These are phyloP conservation scores for Ophion ellenae DNA, from an alignment of 2,888 invertebrate genomes.

Conservation along the genomic window DNA sequence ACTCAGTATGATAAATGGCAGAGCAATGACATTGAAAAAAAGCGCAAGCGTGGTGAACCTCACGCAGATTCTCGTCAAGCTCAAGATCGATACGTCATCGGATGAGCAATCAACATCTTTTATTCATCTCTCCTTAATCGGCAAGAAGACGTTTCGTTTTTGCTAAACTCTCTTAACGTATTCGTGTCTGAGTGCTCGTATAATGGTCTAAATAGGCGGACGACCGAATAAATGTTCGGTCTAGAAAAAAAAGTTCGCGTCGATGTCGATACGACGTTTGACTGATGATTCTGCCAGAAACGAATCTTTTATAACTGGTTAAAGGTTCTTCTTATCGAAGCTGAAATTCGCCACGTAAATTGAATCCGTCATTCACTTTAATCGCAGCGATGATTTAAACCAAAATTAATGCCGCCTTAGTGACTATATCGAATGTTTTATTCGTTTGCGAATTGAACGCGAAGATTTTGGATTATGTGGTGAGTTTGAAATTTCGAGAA, in stretches of 20 bases:
- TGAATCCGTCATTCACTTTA: slow-evolving; percentile 27
- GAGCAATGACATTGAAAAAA: slow-evolving; percentile 34
- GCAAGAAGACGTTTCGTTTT: slow-evolving; percentile 11
- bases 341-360: slow-evolving; percentile 5
- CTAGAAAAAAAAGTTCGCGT: background rate
- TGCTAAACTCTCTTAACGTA: background rate
- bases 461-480: background rate
- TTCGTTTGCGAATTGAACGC: background rate
- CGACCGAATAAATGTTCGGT: background rate
- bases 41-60: background rate
- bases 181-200: slow-evolving; percentile 22
- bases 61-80: slow-evolving; percentile 34
- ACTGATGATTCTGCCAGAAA: slow-evolving; percentile 24
- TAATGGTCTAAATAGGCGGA: slow-evolving; percentile 24
- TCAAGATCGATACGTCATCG: slow-evolving; percentile 50
- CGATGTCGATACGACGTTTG: background rate
- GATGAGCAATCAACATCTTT: slow-evolving; percentile 34
- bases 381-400: background rate
- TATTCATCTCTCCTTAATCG: slow-evolving; percentile 16
- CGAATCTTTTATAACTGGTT: slow-evolving; percentile 18
- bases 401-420: background rate
- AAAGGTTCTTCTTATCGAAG: slow-evolving; percentile 1
- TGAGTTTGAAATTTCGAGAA: background rate
- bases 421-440: slow-evolving; percentile 1
- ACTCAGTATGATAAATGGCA: slow-evolving; percentile 34